These are phyloP conservation scores for Oligia fasciuncula DNA, from an alignment of 2,888 invertebrate genomes.

Conservation along the genomic window DNA sequence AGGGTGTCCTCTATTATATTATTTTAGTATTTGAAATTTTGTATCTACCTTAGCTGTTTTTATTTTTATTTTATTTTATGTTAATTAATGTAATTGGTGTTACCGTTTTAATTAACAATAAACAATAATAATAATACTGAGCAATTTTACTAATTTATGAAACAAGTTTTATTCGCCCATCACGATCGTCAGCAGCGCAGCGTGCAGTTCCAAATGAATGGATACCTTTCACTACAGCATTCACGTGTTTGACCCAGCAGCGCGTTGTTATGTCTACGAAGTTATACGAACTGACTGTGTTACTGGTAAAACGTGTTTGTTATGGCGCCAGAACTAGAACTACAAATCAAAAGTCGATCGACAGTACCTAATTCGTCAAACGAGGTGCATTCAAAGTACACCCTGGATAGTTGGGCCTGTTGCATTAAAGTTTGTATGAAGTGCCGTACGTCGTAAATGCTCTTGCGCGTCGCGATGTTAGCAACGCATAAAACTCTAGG, in stretches of 20 bases:
- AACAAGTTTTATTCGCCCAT: slow-evolving; percentile 16
- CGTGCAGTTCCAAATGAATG: slow-evolving; percentile 41
- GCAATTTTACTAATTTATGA: neutral
- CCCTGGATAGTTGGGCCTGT: neutral
- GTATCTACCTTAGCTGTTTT: too few relatives aligned
- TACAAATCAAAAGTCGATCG: neutral
- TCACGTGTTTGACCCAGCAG: slow-evolving; percentile 38
- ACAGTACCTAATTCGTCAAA: neutral
- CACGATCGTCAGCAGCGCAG: neutral
- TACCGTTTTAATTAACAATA: too few relatives aligned
- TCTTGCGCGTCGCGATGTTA: neutral
- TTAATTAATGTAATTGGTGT: too few relatives aligned
- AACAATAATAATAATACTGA: too few relatives aligned
- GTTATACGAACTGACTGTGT: neutral
- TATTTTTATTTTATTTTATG: too few relatives aligned
- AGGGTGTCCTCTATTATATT: too few relatives aligned
- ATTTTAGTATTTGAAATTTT: too few relatives aligned
- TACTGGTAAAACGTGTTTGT: slow-evolving; percentile 32
- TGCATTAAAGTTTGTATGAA: too few relatives aligned
- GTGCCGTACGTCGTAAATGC: too few relatives aligned
- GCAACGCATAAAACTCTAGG: neutral
- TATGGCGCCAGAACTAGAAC: slow-evolving; percentile 9
- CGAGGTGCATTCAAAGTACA: neutral
- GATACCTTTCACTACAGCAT: slow-evolving; percentile 47
- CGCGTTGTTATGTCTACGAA: slow-evolving; percentile 13